A percentile compares a stretch with the other conserved stretches of the same genome.
phyloP scores from a whole-genome alignment of 2,888 invertebrate species.

The Plebejus argus region DNA sequence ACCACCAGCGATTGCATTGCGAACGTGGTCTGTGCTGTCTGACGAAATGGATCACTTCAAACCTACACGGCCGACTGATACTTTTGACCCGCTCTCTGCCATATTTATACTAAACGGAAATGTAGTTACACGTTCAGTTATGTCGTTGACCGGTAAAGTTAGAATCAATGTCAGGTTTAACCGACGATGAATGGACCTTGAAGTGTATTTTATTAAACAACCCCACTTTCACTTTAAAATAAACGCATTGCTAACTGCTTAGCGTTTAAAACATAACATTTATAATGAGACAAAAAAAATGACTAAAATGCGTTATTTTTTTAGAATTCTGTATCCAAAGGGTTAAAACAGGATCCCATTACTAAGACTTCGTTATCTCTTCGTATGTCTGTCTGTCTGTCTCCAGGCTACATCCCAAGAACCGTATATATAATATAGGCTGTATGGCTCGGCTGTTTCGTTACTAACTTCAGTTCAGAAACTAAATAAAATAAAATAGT shows the following conservation, averaged over 20 bases:
- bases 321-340: too few species aligned
- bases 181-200: neutral
- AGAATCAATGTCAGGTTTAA: constrained; percentile 66
- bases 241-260: neutral
- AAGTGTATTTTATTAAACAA: neutral
- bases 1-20: constrained; percentile 77
- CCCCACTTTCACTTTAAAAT: constrained; percentile 11
- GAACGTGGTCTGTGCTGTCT: constrained; percentile 67
- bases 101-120: constrained; percentile 75
- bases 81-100: constrained; percentile 46
- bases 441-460: too few species aligned
- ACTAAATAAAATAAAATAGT: too few species aligned
- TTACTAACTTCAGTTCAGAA: too few species aligned
- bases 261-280: neutral
- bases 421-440: too few species aligned
- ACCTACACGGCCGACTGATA: constrained; percentile 64
- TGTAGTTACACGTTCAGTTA: constrained; percentile 49
- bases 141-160: constrained; percentile 48
- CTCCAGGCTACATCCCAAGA: too few species aligned
- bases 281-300: neutral
- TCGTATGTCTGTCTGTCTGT: too few species aligned
- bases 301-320: neutral
- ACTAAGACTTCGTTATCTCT: too few species aligned
- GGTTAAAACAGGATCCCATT: too few species aligned
- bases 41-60: constrained; percentile 64